These are phyloP conservation scores for Porites lutea DNA, from an alignment of 64 coral and sea anemone species.

Conservation along the genomic window DNA sequence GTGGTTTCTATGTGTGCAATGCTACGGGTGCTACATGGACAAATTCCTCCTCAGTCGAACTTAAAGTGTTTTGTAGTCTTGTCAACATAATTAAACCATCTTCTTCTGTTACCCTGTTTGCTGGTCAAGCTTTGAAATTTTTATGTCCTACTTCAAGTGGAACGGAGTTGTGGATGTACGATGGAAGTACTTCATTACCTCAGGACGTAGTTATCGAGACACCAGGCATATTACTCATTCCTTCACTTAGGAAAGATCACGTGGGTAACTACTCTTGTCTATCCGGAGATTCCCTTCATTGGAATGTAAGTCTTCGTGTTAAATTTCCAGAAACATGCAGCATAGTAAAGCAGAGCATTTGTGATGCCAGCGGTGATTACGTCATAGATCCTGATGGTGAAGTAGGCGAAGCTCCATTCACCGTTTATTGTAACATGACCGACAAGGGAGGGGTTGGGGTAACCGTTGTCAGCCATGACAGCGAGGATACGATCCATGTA, in stretches of 20 bases:
- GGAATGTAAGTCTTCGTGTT: background rate
- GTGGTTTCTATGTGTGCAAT: background rate
- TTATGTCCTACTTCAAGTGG: background rate
- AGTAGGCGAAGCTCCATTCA: conserved; percentile 11
- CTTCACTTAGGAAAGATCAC: background rate
- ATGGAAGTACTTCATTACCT: background rate
- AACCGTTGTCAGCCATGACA: conserved; percentile 66
- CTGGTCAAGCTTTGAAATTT: background rate
- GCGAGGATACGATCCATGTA: conserved; percentile 2
- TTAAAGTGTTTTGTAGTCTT: background rate
- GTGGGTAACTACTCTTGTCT: conserved; percentile 29
- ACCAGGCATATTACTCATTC: background rate
- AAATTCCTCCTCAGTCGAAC: background rate
- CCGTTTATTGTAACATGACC: conserved; percentile 69
- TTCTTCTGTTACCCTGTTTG: background rate
- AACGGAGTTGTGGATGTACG: background rate
- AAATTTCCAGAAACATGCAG: conserved; percentile 11
- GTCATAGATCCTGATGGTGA: conserved; percentile 36
- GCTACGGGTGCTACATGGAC: background rate
- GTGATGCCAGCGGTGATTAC: conserved; percentile 12
- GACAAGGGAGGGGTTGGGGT: conserved; percentile 44
- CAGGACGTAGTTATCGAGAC: background rate
- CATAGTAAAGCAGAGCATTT: background rate
- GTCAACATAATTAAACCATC: background rate
- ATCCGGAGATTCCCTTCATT: background rate